These are phyloP conservation scores for Epistrophe eligans DNA, from an alignment of 2,888 invertebrate species.

Conservation along the genomic window DNA sequence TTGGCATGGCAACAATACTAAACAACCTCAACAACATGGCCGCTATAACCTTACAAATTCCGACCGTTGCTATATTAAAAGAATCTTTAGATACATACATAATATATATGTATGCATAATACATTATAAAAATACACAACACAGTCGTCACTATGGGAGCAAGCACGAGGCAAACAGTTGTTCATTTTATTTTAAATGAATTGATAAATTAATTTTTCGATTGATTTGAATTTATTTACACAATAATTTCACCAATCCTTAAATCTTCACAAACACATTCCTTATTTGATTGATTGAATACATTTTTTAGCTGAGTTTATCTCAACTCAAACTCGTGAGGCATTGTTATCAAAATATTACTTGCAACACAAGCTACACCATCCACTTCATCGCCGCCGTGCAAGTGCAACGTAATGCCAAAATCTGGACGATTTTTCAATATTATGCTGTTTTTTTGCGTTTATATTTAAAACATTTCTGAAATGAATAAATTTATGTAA, in stretches of 20 bases:
- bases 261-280: conserved; percentile 4
- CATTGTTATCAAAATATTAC: conserved; percentile 4
- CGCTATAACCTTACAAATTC: too few species aligned
- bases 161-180: too few species aligned
- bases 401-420: not conserved
- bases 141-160: too few species aligned
- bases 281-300: conserved; percentile 12
- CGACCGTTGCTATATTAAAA: too few species aligned
- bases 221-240: not conserved
- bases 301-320: conserved; percentile 7
- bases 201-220: not conserved
- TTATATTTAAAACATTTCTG: conserved; percentile 25
- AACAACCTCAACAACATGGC: too few species aligned
- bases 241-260: not conserved
- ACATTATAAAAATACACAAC: too few species aligned
- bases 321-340: not conserved
- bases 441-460: not conserved
- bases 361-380: not conserved
- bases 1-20: too few species aligned
- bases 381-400: not conserved
- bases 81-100: too few species aligned
- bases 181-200: not conserved
- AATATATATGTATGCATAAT: too few species aligned
- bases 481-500: conserved; percentile 46
- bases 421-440: conserved; percentile 14